Evolutionary conservation across 2,113 vertebrate species (phyloP).

Genomic region (Aramus guarauna): DNA sequence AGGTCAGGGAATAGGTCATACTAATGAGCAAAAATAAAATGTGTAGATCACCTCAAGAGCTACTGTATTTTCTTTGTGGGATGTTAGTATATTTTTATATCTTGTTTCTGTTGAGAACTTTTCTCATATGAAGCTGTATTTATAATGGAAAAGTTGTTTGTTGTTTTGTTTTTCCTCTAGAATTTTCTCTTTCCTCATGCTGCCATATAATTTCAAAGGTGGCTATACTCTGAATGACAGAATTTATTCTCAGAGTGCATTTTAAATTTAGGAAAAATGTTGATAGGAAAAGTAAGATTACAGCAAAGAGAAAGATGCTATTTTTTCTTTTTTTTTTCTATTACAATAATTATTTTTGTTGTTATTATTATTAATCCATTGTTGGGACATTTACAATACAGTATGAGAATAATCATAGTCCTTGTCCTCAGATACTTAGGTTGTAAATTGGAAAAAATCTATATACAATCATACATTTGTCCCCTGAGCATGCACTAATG

Average conservation of each 20-base stretch:
- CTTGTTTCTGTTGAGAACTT: background rate
- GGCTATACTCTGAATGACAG: background rate
- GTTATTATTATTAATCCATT: background rate
- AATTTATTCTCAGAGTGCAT: background rate
- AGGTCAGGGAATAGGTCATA: background rate
- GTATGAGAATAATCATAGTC: background rate
- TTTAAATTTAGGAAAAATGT: background rate
- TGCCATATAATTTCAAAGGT: background rate
- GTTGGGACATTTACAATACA: background rate
- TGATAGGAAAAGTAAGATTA: background rate
- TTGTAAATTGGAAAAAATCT: background rate
- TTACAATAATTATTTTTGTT: background rate
- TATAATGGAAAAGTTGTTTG: background rate
- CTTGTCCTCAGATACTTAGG: background rate
- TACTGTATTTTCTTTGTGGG: background rate
- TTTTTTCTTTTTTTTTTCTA: background rate
- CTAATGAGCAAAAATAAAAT: background rate
- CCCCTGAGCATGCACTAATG: background rate
- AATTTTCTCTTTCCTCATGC: background rate
- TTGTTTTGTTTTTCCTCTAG: background rate
- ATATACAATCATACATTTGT: background rate
- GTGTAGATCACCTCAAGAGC: background rate
- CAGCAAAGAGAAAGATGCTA: fast-evolving
- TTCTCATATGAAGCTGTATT: background rate
- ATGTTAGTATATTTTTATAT: background rate